phyloP scores from a whole-genome alignment of 92 coral and sea anemone species.

The Phenganax subtilis region DNA sequence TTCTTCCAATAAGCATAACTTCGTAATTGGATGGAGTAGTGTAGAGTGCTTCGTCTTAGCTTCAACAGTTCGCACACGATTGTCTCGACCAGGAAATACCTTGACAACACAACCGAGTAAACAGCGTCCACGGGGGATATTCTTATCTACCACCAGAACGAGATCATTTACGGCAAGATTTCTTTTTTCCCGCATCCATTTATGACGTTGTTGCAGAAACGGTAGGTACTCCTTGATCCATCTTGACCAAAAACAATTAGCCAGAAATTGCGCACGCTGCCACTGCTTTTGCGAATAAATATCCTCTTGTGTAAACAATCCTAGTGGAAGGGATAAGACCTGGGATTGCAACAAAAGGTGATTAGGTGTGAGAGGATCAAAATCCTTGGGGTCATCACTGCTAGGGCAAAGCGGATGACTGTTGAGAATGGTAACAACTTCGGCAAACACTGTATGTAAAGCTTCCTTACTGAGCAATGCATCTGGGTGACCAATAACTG shows the following conservation, averaged over 20 bases:
- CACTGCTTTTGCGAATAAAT: slow-evolving; percentile 53
- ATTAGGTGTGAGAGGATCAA: slow-evolving; percentile 58
- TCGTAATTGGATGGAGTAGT: slow-evolving; percentile 47
- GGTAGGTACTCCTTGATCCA: slow-evolving; percentile 60
- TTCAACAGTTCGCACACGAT: slow-evolving; percentile 45
- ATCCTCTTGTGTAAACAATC: slow-evolving; percentile 48
- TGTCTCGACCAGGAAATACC: slow-evolving; percentile 38
- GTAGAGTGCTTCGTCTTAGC: slow-evolving; percentile 44
- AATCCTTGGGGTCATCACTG: slow-evolving; percentile 58
- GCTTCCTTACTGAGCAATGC: slow-evolving; percentile 34
- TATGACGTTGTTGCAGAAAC: slow-evolving; percentile 45
- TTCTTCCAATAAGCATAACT: slow-evolving; percentile 59
- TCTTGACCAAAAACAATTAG: slow-evolving; percentile 57
- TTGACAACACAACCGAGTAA: slow-evolving; percentile 33
- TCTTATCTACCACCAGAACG: slow-evolving; percentile 43
- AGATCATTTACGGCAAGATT: slow-evolving; percentile 47
- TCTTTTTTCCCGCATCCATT: slow-evolving; percentile 43
- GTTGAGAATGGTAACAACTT: slow-evolving; percentile 56
- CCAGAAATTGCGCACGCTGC: slow-evolving; percentile 52
- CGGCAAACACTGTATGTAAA: slow-evolving; percentile 14
- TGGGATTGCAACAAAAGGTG: slow-evolving; percentile 57
- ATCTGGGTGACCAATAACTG: slow-evolving; percentile 49
- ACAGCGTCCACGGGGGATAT: slow-evolving; percentile 48
- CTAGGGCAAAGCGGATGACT: slow-evolving; percentile 55
- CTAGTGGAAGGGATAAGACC: slow-evolving; percentile 53